Conservation (phyloP, 2,797 vertebrate genomes). For the Hybognathus amarus region DNA sequence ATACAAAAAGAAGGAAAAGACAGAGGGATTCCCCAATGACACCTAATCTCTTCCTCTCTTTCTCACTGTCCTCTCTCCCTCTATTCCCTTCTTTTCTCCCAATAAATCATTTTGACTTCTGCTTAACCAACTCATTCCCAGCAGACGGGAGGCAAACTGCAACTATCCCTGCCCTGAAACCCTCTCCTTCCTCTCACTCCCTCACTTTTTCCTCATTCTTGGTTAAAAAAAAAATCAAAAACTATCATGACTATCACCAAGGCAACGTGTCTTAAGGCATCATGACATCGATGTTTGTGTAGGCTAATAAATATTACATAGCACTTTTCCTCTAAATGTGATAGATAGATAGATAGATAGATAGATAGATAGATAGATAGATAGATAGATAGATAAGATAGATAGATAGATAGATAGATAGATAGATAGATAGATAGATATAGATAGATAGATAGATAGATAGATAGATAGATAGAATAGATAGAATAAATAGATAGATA, state of each 20-base stretch:
- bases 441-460: slow-evolving; percentile 2
- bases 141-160: slow-evolving; percentile 80
- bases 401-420: no score
- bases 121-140: slow-evolving; percentile 86
- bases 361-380: background rate
- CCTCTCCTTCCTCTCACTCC: slow-evolving; percentile 20
- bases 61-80: slow-evolving; percentile 68
- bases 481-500: no score
- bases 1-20: slow-evolving; percentile 62
- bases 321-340: slow-evolving; percentile 1
- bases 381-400: background rate
- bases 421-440: background rate
- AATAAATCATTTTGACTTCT: slow-evolving; percentile 86
- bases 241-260: slow-evolving; percentile 56
- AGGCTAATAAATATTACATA: slow-evolving; percentile 52
- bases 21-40: slow-evolving; percentile 80
- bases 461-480: background rate
- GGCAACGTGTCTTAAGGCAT: slow-evolving; percentile 61
- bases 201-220: slow-evolving; percentile 48
- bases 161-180: slow-evolving; percentile 70
- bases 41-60: slow-evolving; percentile 73
- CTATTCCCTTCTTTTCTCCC: slow-evolving; percentile 76
- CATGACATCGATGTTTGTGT: slow-evolving; percentile 56
- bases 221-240: slow-evolving; percentile 9
- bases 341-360: slow-evolving; percentile 5